Evolutionary conservation across 2,797 vertebrate species (phyloP), one percentile per base, ranked within the genome.

Genomic region (Trematomus bernacchii): DNA sequence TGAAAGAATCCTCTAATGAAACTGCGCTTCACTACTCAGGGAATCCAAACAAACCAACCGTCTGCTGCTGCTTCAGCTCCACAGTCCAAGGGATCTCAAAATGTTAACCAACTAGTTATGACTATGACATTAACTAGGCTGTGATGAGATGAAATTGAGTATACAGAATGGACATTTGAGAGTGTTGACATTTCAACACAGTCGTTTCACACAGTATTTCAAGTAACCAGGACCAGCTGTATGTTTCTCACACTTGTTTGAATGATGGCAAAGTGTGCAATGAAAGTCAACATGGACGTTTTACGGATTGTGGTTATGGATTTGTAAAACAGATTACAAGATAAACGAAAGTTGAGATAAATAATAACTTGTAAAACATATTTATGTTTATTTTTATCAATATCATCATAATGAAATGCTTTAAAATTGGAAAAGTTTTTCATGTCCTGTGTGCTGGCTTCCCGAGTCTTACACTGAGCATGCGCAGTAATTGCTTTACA

Each of bases 1-100:
- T 10, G 98, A 99, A 91, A 95, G 95, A 89, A 92, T 97, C 82
- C 79, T 83, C n/a, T 95, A 87, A 89, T 66, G 8, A 3, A 40
- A 46, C 18, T 3, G 62, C 69, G 62, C 73, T 42, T 67, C 66
- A 46, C 27, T 33, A 61, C 86, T 90, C 80, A 86, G 89, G 86
- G 81, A 90, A 77, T 48, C 23, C 37, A 54, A 58, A 69, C 58
- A 42, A 72, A 57, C 69, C 66, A 76, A 77, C 66, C 47, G 76
- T 77, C 79, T 79, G 65, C 69, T 77, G 70, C 55, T 80, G 73
- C 79, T 87, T 82, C 71, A 48, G 73, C 57, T 66, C 55, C 16
- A 40, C 57, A 65, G 10, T 44, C 43, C 19, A 67, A 15, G 18
- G 61, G 13, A 77, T 72, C 53, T 57, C 16, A 47, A 69, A 52